Evolutionary conservation across 1,140 invertebrate species (phyloP).

Genomic region (Temnothorax nylanderi): DNA sequence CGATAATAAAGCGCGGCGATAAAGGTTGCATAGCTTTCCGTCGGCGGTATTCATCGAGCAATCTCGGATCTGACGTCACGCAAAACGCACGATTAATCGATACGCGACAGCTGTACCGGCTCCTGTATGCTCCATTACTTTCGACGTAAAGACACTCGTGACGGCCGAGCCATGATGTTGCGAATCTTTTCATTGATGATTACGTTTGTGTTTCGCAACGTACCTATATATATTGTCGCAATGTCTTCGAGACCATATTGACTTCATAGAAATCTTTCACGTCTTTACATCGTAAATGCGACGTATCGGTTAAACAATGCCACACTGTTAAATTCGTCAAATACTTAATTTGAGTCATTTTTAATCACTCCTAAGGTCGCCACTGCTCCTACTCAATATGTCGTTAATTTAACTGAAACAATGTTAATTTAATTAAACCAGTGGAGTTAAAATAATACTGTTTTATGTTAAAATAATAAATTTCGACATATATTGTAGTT

Average conservation of each 20-base stretch:
- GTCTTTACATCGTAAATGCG: too few relatives aligned
- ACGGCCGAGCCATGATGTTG: background rate
- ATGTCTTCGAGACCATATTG: background rate
- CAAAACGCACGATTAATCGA: conserved; percentile 38
- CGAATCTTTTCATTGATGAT: background rate
- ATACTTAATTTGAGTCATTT: too few relatives aligned
- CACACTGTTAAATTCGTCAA: too few relatives aligned
- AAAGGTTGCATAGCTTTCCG: conserved; percentile 66
- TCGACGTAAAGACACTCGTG: background rate
- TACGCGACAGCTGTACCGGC: conserved; percentile 19
- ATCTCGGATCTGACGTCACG: conserved; percentile 52
- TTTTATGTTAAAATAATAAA: too few relatives aligned
- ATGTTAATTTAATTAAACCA: too few relatives aligned
- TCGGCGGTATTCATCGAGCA: conserved; percentile 65
- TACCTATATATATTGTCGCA: background rate
- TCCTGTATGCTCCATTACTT: background rate
- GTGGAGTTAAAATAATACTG: too few relatives aligned
- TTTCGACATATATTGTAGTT: too few relatives aligned
- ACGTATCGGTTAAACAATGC: too few relatives aligned
- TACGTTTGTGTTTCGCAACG: background rate
- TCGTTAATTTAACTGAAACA: too few relatives aligned
- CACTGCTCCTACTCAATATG: too few relatives aligned
- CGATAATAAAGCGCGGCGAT: conserved; percentile 7
- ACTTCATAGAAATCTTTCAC: background rate
- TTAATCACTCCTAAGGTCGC: too few relatives aligned